Base-by-base conservation (phyloP, 2,113 vertebrate species). In the Seriola aureovittata region DNA sequence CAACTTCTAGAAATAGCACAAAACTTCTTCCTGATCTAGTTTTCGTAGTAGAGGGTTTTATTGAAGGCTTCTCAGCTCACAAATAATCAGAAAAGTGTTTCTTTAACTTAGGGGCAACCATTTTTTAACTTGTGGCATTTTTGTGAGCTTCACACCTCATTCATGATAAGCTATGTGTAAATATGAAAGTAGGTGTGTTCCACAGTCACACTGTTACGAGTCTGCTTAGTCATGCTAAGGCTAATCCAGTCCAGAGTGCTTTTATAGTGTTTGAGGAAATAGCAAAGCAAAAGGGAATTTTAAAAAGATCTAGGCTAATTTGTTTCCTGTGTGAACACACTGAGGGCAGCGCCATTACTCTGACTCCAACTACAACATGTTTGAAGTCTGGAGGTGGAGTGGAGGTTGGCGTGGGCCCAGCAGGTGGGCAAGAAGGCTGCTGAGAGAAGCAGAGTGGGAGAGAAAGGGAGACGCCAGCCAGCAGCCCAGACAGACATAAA, bases 371-470 rank as follows among this genome's bases (percentile, higher is more conserved):
- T 57, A 58, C 64, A 82, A 79, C 76, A 80, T 72, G 84, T 89
- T 90, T 89, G 82, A 92, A 89, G 92, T 90, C 46, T 85, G 69
- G 74, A 57, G 75, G 83, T 75, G 14, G 29, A 75, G 50, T 36
- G 69, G 71, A 74, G 76, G 68, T 66, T 84, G 86, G 75, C 60
- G 66, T 71, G 50, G 50, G 72, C 84, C 72, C 89, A 82, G 94
- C 90, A 94, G 90, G 92, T 90, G 92, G 92, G 75, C 77, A 59
- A 34, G 13, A 36, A 75, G 81, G 71, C 71, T 89, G 86, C 88
- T 91, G 87, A 92, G 88, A 79, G 71, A 71, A 69, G 85, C 88
- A 88, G 68, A 66, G 82, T 36, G 62, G 66, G 76, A 82, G 81
- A 77, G 67, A 66, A 58, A 77, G 40, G 72, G 73, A 52, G 88